Evolutionary conservation across 1,140 invertebrate species (phyloP).

Genomic region (Zophobas atratus): DNA sequence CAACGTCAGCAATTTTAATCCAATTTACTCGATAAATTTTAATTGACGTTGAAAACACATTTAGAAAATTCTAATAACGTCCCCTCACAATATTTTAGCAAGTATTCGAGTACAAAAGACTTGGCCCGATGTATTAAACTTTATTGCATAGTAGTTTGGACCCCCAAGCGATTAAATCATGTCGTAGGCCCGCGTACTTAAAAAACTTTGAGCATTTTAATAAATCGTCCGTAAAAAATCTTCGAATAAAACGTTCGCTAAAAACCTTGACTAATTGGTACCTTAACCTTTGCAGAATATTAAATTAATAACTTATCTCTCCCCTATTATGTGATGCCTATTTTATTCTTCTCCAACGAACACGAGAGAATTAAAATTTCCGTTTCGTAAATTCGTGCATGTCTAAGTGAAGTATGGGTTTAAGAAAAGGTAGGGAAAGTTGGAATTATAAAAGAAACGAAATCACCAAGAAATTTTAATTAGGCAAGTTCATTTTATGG

Average conservation of each 20-base stretch:
- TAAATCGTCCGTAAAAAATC: slow-evolving; percentile 19
- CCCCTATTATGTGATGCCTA: not conserved
- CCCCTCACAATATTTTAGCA: slow-evolving; percentile 24
- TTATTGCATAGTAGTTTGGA: slow-evolving; percentile 29
- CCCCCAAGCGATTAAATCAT: slow-evolving; percentile 27
- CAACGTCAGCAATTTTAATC: slow-evolving; percentile 5
- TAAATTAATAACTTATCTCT: slow-evolving; percentile 6
- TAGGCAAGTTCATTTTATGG: not conserved
- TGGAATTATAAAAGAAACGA: not conserved
- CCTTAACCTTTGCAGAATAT: slow-evolving; percentile 7
- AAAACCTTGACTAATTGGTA: slow-evolving; percentile 15
- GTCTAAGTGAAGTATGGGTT: no score
- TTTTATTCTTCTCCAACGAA: not conserved
- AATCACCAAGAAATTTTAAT: not conserved
- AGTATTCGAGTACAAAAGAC: slow-evolving; percentile 26
- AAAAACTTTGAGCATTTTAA: slow-evolving; percentile 35
- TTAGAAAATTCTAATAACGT: slow-evolving; percentile 9
- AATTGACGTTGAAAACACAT: slow-evolving; percentile 24
- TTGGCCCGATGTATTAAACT: slow-evolving; percentile 26
- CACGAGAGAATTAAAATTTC: no score
- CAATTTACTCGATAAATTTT: slow-evolving; percentile 10
- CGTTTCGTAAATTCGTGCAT: no score
- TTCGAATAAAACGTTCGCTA: not conserved
- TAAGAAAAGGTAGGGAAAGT: not conserved
- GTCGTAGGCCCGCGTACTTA: slow-evolving; percentile 18